Evolutionary conservation across 2,888 invertebrate species (phyloP).

Genomic region (Cremastinae sp.): DNA sequence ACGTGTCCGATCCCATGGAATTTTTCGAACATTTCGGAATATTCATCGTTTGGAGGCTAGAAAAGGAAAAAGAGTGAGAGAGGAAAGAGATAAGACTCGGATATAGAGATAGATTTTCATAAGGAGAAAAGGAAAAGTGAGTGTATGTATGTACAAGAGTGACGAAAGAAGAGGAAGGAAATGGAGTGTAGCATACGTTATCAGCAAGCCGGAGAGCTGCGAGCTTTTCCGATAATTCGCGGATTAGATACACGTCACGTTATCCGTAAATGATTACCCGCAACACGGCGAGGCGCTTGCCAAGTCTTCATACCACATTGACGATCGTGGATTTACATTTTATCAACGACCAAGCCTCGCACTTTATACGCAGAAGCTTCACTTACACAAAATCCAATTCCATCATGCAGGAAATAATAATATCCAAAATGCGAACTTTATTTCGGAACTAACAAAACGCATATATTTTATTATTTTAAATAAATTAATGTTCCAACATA

Average conservation of each 20-base stretch:
- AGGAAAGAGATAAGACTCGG: too few species aligned
- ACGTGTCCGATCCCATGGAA: not conserved
- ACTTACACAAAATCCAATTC: too few species aligned
- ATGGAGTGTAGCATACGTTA: conserved; percentile 21
- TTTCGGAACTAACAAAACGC: too few species aligned
- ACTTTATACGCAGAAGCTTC: too few species aligned
- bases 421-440: too few species aligned
- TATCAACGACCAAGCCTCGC: conserved; percentile 33
- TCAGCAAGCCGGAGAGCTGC: not conserved
- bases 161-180: conserved; percentile 9
- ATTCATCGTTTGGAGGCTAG: conserved; percentile 3
- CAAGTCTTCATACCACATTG: conserved; percentile 33
- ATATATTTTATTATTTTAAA: too few species aligned
- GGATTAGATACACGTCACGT: conserved; percentile 32
- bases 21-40: not conserved
- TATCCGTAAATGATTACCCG: conserved; percentile 49
- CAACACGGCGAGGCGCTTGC: conserved; percentile 29
- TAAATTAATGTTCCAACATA: too few species aligned
- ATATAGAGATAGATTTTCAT: too few species aligned
- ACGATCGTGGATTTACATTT: conserved; percentile 36
- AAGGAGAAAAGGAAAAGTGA: not conserved
- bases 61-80: conserved; percentile 1
- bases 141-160: not conserved
- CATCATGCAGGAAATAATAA: too few species aligned
- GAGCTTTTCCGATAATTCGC: conserved; percentile 40